A percentile compares a stretch with the other conserved stretches of the same genome.
These are phyloP conservation scores for Halocaridina rubra DNA, from an alignment of 2,888 invertebrate genomes.

Conservation along the genomic window DNA sequence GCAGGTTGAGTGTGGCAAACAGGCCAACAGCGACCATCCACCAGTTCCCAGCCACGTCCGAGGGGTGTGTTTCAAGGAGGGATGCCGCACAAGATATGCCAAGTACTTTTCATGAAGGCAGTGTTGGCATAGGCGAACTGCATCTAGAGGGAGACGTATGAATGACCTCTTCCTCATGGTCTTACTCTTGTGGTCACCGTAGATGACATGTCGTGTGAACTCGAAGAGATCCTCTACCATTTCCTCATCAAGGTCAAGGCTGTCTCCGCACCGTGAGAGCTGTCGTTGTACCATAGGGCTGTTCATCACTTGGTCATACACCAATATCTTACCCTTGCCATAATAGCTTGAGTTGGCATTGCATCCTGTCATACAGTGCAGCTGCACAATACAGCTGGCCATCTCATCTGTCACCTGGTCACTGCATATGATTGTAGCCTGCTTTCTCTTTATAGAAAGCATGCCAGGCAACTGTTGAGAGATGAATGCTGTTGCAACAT, in stretches of 20 bases:
- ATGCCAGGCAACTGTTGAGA: not conserved
- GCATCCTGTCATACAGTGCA: not conserved
- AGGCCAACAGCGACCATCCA: not conserved
- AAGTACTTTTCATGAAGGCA: not conserved
- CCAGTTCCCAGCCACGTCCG: not conserved
- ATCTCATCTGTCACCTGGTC: not conserved
- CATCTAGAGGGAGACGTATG: not conserved
- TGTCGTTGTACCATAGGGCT: not conserved
- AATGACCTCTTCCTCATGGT: not conserved
- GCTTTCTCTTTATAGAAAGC: not conserved
- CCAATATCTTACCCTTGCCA: not conserved
- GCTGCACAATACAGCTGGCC: not conserved
- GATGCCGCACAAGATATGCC: not conserved
- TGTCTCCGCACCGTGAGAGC: not conserved
- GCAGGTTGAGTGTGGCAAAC: not conserved
- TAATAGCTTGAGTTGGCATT: not conserved
- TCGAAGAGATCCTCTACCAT: not conserved
- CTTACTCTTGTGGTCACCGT: not conserved
- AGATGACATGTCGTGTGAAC: not conserved
- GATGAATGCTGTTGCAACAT: not conserved
- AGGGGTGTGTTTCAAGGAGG: not conserved
- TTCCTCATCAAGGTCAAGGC: not conserved
- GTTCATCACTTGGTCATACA: not conserved
- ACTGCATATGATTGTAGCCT: not conserved
- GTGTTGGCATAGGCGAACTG: not conserved